Percentiles rank a stretch among this genome's conserved stretches.
Conservation (phyloP, 2,797 vertebrate genomes). For the Sebastes minor region DNA sequence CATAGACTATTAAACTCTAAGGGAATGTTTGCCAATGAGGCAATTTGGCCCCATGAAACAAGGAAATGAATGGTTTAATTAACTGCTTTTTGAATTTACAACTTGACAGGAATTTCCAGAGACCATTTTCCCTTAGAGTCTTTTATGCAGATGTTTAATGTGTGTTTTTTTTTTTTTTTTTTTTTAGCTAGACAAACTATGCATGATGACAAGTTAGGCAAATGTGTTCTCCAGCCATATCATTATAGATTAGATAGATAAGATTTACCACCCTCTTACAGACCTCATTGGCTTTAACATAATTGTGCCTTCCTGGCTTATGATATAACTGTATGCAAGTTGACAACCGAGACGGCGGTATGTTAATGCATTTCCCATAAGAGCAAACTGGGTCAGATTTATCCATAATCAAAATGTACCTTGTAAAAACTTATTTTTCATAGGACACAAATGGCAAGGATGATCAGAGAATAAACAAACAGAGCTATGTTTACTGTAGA, state of each 20-base stretch:
- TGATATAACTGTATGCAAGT: slow-evolving; percentile 58
- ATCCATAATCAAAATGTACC: slow-evolving; percentile 57
- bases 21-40: slow-evolving; percentile 33
- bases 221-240: slow-evolving; percentile 58
- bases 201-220: slow-evolving; percentile 46
- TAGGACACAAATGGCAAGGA: slow-evolving; percentile 13
- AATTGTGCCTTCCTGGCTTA: slow-evolving; percentile 57
- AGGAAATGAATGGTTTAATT: slow-evolving; percentile 40
- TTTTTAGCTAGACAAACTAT: slow-evolving; percentile 30
- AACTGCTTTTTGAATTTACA: slow-evolving; percentile 39
- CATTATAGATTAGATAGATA: slow-evolving; percentile 63
- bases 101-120: slow-evolving; percentile 32
- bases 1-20: slow-evolving; percentile 18
- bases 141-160: slow-evolving; percentile 40
- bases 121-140: slow-evolving; percentile 18
- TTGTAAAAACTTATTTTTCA: slow-evolving; percentile 34
- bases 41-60: slow-evolving; percentile 45
- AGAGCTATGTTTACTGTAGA: neutral
- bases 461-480: slow-evolving; percentile 17
- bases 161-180: neutral
- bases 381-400: slow-evolving; percentile 52
- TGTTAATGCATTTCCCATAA: slow-evolving; percentile 51
- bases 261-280: slow-evolving; percentile 60
- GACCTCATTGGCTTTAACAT: slow-evolving; percentile 61
- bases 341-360: slow-evolving; percentile 55